A percentile compares a stretch with the other conserved stretches of the same genome.
Conservation (phyloP, 1,140 invertebrate genomes). For the Belonocnema kinseyi region DNA sequence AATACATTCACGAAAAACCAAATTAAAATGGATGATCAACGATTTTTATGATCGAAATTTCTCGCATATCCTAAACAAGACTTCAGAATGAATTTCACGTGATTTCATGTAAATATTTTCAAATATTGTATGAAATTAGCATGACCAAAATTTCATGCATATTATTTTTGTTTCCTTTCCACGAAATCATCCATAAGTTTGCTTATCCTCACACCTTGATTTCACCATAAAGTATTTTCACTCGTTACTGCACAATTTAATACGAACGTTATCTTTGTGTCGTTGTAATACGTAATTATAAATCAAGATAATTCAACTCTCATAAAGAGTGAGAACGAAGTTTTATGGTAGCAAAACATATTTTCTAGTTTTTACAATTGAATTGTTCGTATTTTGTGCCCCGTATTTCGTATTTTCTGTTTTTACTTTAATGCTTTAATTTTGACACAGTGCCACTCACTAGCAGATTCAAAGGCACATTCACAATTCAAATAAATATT, state of each 20-base stretch:
- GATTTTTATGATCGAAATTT: too few relatives aligned
- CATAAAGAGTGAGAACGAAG: not conserved
- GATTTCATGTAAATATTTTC: too few relatives aligned
- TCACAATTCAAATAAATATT: not conserved
- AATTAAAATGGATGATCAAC: too few relatives aligned
- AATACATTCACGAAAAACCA: too few relatives aligned
- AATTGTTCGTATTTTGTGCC: not conserved
- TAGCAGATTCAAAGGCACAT: not conserved
- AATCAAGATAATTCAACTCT: not conserved
- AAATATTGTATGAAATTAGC: too few relatives aligned
- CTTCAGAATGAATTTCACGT: too few relatives aligned
- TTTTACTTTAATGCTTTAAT: not conserved
- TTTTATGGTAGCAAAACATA: not conserved
- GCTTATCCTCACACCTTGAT: too few relatives aligned
- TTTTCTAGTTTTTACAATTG: not conserved
- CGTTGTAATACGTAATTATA: not conserved
- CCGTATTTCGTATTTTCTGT: not conserved
- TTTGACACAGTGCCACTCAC: not conserved
- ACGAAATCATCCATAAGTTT: too few relatives aligned
- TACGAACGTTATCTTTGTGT: not conserved
- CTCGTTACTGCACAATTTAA: not conserved
- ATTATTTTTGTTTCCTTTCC: too few relatives aligned
- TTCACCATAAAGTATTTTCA: too few relatives aligned
- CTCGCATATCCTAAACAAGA: too few relatives aligned
- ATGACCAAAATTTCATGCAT: too few relatives aligned